These are phyloP conservation scores for Carapus acus DNA, from an alignment of 2,797 vertebrate species.

Conservation along the genomic window DNA sequence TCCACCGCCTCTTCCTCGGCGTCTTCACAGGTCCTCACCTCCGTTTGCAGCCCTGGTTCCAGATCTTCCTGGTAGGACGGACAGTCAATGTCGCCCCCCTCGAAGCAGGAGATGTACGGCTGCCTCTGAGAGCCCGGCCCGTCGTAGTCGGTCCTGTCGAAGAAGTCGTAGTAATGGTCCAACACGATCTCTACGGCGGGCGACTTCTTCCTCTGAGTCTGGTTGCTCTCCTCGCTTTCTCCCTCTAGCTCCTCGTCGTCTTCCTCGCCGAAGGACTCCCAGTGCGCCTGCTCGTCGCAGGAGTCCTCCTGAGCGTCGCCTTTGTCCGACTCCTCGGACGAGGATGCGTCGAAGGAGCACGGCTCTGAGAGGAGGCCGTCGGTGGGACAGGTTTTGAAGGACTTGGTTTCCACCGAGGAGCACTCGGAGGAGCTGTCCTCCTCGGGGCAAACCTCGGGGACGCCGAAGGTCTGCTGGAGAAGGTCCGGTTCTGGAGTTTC, in stretches of 20 bases:
- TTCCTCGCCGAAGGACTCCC: slow-evolving; percentile 67
- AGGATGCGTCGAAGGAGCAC: slow-evolving; percentile 52
- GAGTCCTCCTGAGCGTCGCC: slow-evolving; percentile 49
- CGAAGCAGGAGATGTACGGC: slow-evolving; percentile 66
- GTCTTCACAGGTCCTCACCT: background rate
- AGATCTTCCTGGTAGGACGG: slow-evolving; percentile 36
- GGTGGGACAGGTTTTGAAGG: slow-evolving; percentile 60
- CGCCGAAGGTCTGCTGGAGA: slow-evolving; percentile 12
- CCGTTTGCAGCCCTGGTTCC: slow-evolving; percentile 18
- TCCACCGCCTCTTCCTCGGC: slow-evolving; percentile 16
- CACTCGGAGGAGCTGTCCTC: slow-evolving; percentile 61
- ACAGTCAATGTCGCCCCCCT: slow-evolving; percentile 63
- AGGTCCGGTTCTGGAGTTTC: slow-evolving; percentile 20
- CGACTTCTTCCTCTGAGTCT: slow-evolving; percentile 21
- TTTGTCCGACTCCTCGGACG: slow-evolving; percentile 60
- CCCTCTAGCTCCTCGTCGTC: slow-evolving; percentile 43
- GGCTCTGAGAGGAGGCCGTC: slow-evolving; percentile 47
- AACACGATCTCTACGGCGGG: slow-evolving; percentile 19
- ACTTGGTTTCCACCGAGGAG: slow-evolving; percentile 63
- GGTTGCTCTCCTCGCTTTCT: background rate
- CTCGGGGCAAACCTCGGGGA: slow-evolving; percentile 37
- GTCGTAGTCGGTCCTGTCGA: slow-evolving; percentile 50
- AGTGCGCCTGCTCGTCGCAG: slow-evolving; percentile 54
- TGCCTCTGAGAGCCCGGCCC: slow-evolving; percentile 31
- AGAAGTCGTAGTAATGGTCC: slow-evolving; percentile 61